Base-by-base conservation (phyloP, 2,113 vertebrate genomes). In the Callopanchax toddi region DNA sequence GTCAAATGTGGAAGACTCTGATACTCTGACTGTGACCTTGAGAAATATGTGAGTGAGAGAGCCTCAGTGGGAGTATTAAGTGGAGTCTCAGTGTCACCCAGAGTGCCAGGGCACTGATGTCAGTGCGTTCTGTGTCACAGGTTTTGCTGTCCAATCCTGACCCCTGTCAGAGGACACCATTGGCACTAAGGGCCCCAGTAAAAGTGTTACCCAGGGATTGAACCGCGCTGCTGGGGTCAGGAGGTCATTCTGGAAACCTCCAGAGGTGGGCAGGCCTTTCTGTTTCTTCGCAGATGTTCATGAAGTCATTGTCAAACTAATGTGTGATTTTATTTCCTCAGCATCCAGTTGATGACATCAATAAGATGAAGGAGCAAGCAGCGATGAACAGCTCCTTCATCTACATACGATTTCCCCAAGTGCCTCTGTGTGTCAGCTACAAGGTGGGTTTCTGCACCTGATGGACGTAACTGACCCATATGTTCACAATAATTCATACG, bases 371-470 rank as follows among this genome's bases (percentile, higher is more conserved):
- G 84, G 97, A 99, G 67, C 91, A 97, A 12, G 97, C 97, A 0
- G 97, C 97, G 20, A 98, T 98, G 97, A 99, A 99, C 91, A 98
- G 99, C 85, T 99, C 97, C 62, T 99, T 99, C 87, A 99, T 99
- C 89, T 99, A 99, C 85, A 95, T 99, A 83, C 99, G 98, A 91
- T 98, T 99, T 86, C 97, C 97, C 0, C 97, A 99, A 89, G 97
- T 99, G 82, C 97, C 97, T 0, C 94, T 99, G 20, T 99, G 96
- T 17, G 96, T 99, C 89, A 98, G 97, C 92, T 99, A 99, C 75
- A 99, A 98, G 96, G 97, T 99, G 48, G 2, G 92, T 25, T 34
- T 6, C 49, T 37, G 21, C n/a, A 1, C 15, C 2, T 32, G 29
- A 32, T 32, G 17, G 36, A 37, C 12, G 36, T 23, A 23, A 1